Percentiles rank a stretch among this genome's conserved stretches.
Conservation (phyloP, 2,113 vertebrate genomes). For the Agelaius phoeniceus region DNA sequence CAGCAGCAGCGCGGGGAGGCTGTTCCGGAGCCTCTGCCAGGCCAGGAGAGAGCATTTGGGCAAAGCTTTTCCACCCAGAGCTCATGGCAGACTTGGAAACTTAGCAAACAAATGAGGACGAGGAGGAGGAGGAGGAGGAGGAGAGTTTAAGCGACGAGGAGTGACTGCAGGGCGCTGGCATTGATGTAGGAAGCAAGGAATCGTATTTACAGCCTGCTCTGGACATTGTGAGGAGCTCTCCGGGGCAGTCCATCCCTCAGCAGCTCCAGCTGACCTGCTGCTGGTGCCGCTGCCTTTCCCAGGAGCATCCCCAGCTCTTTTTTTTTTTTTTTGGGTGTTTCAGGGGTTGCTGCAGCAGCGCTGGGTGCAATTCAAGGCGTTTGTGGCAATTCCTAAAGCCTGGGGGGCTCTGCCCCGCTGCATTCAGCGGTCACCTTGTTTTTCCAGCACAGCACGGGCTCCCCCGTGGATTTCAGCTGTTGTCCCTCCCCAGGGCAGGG, state of each 20-base stretch:
- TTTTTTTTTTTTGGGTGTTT: too few species aligned
- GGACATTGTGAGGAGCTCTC: neutral
- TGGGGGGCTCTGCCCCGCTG: neutral
- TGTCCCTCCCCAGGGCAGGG: neutral
- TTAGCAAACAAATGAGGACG: neutral
- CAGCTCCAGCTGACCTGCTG: neutral
- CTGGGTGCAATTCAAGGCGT: neutral
- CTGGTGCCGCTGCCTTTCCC: neutral
- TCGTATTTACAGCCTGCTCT: neutral
- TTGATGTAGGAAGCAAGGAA: neutral
- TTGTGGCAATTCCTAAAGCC: fast-evolving
- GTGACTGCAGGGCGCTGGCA: neutral
- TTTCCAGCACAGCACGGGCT: neutral
- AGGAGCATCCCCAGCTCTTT: neutral
- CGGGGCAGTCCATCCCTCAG: neutral
- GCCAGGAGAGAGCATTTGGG: neutral
- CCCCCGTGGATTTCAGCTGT: neutral
- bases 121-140: neutral
- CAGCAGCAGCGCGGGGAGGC: fast-evolving
- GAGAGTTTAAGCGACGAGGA: neutral
- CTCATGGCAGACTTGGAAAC: neutral
- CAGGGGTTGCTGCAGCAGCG: neutral
- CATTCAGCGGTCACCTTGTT: neutral
- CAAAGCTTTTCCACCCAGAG: neutral
- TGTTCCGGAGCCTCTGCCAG: neutral